Conservation (phyloP, 2,113 vertebrate genomes). For the Aphyosemion australe region DNA sequence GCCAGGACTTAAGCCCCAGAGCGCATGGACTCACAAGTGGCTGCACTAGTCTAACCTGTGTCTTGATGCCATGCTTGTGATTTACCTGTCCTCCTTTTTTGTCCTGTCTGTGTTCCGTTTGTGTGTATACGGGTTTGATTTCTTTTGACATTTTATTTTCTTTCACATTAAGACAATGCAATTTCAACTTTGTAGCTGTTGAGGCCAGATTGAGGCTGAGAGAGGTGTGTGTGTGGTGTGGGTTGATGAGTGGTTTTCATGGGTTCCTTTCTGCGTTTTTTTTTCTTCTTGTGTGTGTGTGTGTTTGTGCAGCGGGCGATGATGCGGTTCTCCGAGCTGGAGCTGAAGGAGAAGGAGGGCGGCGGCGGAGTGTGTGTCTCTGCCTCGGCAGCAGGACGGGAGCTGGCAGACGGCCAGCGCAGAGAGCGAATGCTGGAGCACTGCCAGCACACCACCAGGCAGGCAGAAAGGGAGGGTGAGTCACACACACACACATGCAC, state of each 20-base stretch:
- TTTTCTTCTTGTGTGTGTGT: neutral
- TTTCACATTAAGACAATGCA: constrained; percentile 58
- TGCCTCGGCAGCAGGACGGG: constrained; percentile 82
- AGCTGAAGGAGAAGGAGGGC: constrained; percentile 96
- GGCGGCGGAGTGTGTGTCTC: constrained; percentile 74
- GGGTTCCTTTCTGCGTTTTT: constrained; percentile 78
- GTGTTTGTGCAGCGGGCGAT: constrained; percentile 90
- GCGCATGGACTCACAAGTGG: constrained; percentile 76
- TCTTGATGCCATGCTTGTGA: constrained; percentile 68
- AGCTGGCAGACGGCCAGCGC: constrained; percentile 89
- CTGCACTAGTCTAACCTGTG: constrained; percentile 76
- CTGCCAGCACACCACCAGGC: constrained; percentile 85
- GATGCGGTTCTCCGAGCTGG: constrained; percentile 98
- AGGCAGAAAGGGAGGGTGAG: constrained; percentile 76
- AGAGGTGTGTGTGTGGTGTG: constrained; percentile 49
- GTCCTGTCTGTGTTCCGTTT: constrained; percentile 52
- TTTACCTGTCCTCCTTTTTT: constrained; percentile 68
- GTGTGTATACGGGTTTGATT: constrained; percentile 59
- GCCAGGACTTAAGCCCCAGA: constrained; percentile 74
- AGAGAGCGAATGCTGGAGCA: constrained; percentile 86
- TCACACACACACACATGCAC: constrained; percentile 38
- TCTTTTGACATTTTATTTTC: constrained; percentile 61
- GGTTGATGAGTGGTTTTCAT: constrained; percentile 77
- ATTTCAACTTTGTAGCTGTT: constrained; percentile 69
- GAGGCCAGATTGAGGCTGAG: constrained; percentile 74